phyloP scores from a whole-genome alignment of 2,888 invertebrate genomes.

The Callinectes sapidus region DNA sequence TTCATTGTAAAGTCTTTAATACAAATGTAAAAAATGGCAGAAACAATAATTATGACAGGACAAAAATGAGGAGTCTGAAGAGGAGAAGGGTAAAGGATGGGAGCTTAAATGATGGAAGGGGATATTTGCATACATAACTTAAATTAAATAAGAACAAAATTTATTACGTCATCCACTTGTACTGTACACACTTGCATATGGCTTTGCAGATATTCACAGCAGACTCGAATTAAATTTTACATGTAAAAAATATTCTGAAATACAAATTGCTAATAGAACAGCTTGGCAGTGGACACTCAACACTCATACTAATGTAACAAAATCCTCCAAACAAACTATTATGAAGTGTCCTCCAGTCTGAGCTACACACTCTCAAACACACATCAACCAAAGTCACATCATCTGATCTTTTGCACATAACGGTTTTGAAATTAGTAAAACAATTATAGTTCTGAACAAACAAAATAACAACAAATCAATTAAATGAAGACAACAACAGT shows the following conservation, averaged over 20 bases:
- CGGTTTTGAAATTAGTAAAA: slow-evolving; percentile 50
- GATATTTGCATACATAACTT: slow-evolving; percentile 64
- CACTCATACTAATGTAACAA: slow-evolving; percentile 52
- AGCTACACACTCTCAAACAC: slow-evolving; percentile 43
- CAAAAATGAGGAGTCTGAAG: slow-evolving; percentile 58
- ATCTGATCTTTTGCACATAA: slow-evolving; percentile 42
- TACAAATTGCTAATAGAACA: slow-evolving; percentile 54
- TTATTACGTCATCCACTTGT: slow-evolving; percentile 66
- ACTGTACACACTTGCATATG: slow-evolving; percentile 70
- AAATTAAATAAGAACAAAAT: slow-evolving; percentile 63
- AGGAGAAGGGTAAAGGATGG: slow-evolving; percentile 52
- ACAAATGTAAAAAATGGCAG: slow-evolving; percentile 73
- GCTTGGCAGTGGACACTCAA: slow-evolving; percentile 58
- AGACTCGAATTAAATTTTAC: slow-evolving; percentile 46
- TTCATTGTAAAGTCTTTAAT: slow-evolving; percentile 72
- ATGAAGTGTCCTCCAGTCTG: slow-evolving; percentile 38
- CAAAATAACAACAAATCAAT: slow-evolving; percentile 65
- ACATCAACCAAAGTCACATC: slow-evolving; percentile 38
- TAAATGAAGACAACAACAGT: slow-evolving; percentile 63
- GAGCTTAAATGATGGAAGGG: slow-evolving; percentile 38
- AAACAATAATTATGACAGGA: slow-evolving; percentile 70
- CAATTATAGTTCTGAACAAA: slow-evolving; percentile 61
- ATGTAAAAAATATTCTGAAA: slow-evolving; percentile 53
- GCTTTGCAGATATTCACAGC: slow-evolving; percentile 62
- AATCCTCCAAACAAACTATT: slow-evolving; percentile 48